Evolutionary conservation across 2,888 invertebrate genomes (phyloP).

Genomic region (Venusia cambrica): DNA sequence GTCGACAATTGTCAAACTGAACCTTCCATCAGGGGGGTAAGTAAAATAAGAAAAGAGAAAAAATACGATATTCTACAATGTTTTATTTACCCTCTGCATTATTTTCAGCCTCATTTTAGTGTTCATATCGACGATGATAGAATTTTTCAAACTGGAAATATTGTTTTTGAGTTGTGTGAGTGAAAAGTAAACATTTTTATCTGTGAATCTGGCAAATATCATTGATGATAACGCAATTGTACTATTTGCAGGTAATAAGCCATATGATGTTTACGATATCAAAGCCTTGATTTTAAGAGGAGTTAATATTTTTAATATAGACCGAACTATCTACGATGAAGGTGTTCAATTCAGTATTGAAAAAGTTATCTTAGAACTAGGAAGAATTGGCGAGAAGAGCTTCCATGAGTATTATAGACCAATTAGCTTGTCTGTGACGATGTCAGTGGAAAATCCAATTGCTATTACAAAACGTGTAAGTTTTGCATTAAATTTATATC

Average conservation of each 20-base stretch:
- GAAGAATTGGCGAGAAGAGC: no score
- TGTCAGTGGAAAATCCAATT: slow-evolving; percentile 11
- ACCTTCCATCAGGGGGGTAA: slow-evolving; percentile 4
- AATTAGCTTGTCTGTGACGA: slow-evolving; percentile 10
- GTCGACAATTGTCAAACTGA: slow-evolving; percentile 9
- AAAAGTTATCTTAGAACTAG: slow-evolving; percentile 2
- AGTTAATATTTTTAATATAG: slow-evolving; percentile 13
- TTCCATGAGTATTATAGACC: slow-evolving; percentile 5
- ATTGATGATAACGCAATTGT: not conserved
- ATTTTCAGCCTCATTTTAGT: slow-evolving; percentile 5
- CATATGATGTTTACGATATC: slow-evolving; percentile 4
- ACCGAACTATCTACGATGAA: slow-evolving; percentile 3
- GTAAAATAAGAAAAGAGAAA: no score
- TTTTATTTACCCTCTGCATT: no score
- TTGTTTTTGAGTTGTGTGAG: slow-evolving; percentile 29
- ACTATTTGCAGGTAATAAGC: slow-evolving; percentile 4
- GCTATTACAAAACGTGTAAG: slow-evolving; percentile 11
- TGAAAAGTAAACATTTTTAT: no score
- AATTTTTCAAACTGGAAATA: slow-evolving; percentile 29
- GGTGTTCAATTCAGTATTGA: not conserved
- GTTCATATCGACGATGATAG: slow-evolving; percentile 6
- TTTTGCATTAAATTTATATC: not conserved
- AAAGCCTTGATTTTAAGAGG: slow-evolving; percentile 3
- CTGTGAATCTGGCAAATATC: no score
- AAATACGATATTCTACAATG: no score